These are phyloP conservation scores for Nomada ruficornis DNA, from an alignment of 2,888 invertebrate genomes.

Conservation along the genomic window DNA sequence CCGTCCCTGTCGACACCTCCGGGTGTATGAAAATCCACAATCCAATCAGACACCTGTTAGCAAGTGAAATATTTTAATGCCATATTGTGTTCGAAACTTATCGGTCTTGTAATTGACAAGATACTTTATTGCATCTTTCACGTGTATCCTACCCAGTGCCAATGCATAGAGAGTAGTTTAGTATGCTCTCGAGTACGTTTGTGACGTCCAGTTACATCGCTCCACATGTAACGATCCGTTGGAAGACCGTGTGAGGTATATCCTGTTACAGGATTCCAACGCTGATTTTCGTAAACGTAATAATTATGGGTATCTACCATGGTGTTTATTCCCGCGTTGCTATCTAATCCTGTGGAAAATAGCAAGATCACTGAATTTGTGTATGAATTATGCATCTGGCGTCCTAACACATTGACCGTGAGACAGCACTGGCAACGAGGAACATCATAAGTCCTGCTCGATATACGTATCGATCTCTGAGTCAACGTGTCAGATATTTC, in stretches of 20 bases:
- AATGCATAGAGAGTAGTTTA: slow-evolving; percentile 93
- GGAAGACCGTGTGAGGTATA: slow-evolving; percentile 94
- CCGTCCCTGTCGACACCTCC: slow-evolving; percentile 96
- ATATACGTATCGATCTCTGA: not conserved
- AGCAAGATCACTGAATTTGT: not conserved
- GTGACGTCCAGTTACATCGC: slow-evolving; percentile 93
- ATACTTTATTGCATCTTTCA: not conserved
- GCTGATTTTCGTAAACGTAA: slow-evolving; percentile 96
- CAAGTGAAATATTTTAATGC: slow-evolving; percentile 12
- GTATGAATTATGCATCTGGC: not conserved
- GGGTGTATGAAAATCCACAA: slow-evolving; percentile 95
- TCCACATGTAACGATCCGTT: slow-evolving; percentile 96
- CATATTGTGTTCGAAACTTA: not conserved
- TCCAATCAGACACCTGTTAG: slow-evolving; percentile 92
- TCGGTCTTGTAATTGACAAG: slow-evolving; percentile 5
- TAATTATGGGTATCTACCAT: slow-evolving; percentile 95
- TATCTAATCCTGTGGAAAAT: slow-evolving; percentile 84
- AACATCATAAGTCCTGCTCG: too few species aligned
- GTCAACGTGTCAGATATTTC: not conserved
- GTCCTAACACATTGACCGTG: too few species aligned
- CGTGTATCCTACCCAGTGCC: slow-evolving; percentile 91
- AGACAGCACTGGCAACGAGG: too few species aligned
- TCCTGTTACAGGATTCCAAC: slow-evolving; percentile 96
- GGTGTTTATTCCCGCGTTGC: slow-evolving; percentile 88
- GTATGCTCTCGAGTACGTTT: slow-evolving; percentile 94